Base-by-base conservation (phyloP, 2,888 invertebrate genomes). In the Caenorhabditis japonica region DNA sequence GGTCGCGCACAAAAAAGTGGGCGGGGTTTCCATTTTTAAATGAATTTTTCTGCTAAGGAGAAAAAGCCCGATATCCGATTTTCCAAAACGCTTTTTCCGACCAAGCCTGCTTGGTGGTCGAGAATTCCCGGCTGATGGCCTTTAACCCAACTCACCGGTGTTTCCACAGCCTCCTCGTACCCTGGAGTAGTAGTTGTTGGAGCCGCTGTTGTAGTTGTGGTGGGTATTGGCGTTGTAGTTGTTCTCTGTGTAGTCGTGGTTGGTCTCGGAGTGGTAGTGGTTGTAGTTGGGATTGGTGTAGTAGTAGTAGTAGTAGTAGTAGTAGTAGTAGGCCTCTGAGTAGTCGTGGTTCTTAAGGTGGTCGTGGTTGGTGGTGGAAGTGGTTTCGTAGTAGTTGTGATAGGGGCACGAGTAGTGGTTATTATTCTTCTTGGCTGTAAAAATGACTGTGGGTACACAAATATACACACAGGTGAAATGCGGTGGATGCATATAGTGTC, bases 161-260 rank as follows among this genome's bases (percentile, higher is more conserved):
- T 51, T n/a, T 70, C 60, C 17, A 70, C 69, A 34, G 69, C 70
- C 17, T 70, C 70, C 25, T 58, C 58, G 19, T 68, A 61, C 23
- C 33, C 33, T 4, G 30, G 38, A 44, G 43, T 44, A 3, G 30
- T 41, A 21, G 46, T 36, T 2, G 46, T 33, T 46, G 55, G 44
- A 13, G 46, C 36, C 2, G 49, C 21, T 10, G 49, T 39, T 23
- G 10, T 23, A 2, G 52, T 59, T 8, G 69, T 60, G 25, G 62
- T 62, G 25, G 64, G 39, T 15, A 41, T 33, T 19, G 55, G 43
- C 25, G 71, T 60, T 3, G 58, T 58, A 0, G 61, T 49, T 4
- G 70, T 43, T 15, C 25, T 39, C 13, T 46, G 44, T 4, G 53
- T 53, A 17, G 52, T 52, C 43, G 49, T 55, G 17, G 64, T 55